Evolutionary conservation across 37 sponge, comb jelly and placozoan species (phyloP).

Genomic region (Haliclona indistincta): DNA sequence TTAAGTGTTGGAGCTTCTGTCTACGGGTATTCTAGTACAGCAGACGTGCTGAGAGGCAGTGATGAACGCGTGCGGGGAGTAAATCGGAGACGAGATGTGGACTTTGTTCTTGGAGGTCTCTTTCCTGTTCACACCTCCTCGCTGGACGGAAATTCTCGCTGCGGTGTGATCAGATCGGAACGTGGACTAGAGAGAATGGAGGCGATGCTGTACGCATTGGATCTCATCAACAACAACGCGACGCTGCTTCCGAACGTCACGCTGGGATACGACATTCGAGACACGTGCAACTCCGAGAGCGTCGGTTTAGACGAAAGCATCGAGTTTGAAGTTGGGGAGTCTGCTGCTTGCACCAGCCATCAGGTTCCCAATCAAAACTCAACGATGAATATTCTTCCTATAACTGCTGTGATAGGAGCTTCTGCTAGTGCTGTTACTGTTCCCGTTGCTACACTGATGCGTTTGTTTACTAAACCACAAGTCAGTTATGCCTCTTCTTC

Average conservation of each 20-base stretch:
- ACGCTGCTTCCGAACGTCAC: conserved; percentile 41
- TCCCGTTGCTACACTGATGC: conserved; percentile 70
- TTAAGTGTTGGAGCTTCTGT: too few relatives aligned
- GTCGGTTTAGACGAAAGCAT: conserved; percentile 60
- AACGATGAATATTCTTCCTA: conserved; percentile 8
- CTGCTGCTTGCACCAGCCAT: not conserved
- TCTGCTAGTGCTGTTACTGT: conserved; percentile 63
- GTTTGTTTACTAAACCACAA: conserved; percentile 74
- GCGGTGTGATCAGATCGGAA: conserved; percentile 44
- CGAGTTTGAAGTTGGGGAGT: conserved; percentile 25
- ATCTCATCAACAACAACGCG: conserved; percentile 52
- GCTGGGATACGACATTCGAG: conserved; percentile 73
- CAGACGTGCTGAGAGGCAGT: too few relatives aligned
- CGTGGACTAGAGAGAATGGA: conserved; percentile 61
- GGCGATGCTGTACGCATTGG: conserved; percentile 73
- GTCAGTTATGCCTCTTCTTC: conserved; percentile 88
- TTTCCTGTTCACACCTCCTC: conserved; percentile 70
- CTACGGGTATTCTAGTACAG: too few relatives aligned
- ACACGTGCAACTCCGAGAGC: conserved; percentile 59
- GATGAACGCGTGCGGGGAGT: conserved; percentile 43
- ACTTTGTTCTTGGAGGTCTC: conserved; percentile 72
- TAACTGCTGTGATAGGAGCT: conserved; percentile 79
- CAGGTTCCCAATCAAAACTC: not conserved
- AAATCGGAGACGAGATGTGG: conserved; percentile 4
- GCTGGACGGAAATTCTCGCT: conserved; percentile 19